phyloP scores from a whole-genome alignment of 2,113 vertebrate genomes.

The Ochotona princeps region DNA sequence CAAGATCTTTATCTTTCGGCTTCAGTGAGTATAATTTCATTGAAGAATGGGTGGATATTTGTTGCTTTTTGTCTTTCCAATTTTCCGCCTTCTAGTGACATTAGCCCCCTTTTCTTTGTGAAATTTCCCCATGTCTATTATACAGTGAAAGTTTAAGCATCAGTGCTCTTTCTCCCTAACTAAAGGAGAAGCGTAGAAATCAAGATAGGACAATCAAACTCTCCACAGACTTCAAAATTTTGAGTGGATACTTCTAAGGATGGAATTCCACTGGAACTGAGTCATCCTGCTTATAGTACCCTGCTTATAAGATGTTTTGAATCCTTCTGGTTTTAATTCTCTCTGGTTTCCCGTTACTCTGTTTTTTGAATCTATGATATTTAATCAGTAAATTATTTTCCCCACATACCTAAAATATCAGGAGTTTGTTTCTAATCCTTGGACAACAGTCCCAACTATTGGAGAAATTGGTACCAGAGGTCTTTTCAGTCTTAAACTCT shows the following conservation, averaged over 20 bases:
- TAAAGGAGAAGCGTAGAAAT: not conserved
- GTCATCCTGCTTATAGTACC: not conserved
- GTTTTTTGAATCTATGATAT: not conserved
- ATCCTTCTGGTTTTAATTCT: not conserved
- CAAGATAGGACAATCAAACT: not conserved
- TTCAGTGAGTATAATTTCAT: not conserved
- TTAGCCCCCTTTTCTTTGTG: not conserved
- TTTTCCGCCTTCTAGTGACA: not conserved
- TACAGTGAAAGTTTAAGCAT: not conserved
- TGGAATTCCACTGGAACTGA: not conserved
- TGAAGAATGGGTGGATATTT: not conserved
- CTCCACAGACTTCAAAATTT: not conserved
- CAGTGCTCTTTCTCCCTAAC: not conserved
- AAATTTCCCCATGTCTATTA: not conserved
- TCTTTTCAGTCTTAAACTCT: not conserved
- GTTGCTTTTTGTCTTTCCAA: not conserved
- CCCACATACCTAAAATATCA: not conserved
- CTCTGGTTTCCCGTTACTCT: not conserved
- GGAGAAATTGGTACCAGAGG: not conserved
- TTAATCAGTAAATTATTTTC: not conserved
- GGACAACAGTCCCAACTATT: not conserved
- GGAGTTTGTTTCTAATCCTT: not conserved
- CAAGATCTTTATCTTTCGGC: not conserved
- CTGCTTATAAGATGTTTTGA: not conserved
- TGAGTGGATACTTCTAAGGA: not conserved